These are phyloP conservation scores for Acleris emargana DNA, from an alignment of 2,888 invertebrate genomes.

Conservation along the genomic window DNA sequence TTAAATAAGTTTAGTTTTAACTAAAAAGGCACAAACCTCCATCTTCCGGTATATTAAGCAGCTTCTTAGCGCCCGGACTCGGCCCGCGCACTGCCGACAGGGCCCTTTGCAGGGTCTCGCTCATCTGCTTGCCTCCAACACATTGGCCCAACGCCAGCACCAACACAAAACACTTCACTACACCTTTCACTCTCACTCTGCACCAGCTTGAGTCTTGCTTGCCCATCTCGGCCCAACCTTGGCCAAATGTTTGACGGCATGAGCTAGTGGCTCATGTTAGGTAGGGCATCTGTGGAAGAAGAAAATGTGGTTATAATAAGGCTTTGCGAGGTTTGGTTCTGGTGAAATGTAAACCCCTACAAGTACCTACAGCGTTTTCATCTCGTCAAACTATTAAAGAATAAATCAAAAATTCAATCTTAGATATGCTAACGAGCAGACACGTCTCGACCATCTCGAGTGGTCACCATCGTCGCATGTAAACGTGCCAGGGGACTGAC, in stretches of 20 bases:
- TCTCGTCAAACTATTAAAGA: too few relatives aligned
- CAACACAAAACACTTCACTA: constrained; percentile 60
- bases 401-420: too few relatives aligned
- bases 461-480: too few relatives aligned
- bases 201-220: constrained; percentile 68
- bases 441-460: too few relatives aligned
- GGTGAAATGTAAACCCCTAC: too few relatives aligned
- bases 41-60: constrained; percentile 81
- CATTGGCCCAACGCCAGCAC: constrained; percentile 59
- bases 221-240: constrained; percentile 49
- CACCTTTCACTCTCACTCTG: constrained; percentile 55
- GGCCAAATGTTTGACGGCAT: constrained; percentile 46
- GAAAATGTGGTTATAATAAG: not conserved
- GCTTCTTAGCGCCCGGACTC: constrained; percentile 80
- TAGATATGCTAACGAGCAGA: too few relatives aligned
- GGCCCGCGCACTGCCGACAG: constrained; percentile 79
- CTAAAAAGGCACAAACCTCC: constrained; percentile 66
- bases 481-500: too few relatives aligned
- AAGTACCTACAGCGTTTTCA: too few relatives aligned
- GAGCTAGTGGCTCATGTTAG: constrained; percentile 34
- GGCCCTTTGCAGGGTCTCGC: constrained; percentile 80
- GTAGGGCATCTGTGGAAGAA: constrained; percentile 54
- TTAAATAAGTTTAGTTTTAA: too few relatives aligned
- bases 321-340: too few relatives aligned
- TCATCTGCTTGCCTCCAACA: constrained; percentile 73